Base-by-base conservation (phyloP, 2,797 vertebrate genomes). In the Lagocephalus sceleratus region DNA sequence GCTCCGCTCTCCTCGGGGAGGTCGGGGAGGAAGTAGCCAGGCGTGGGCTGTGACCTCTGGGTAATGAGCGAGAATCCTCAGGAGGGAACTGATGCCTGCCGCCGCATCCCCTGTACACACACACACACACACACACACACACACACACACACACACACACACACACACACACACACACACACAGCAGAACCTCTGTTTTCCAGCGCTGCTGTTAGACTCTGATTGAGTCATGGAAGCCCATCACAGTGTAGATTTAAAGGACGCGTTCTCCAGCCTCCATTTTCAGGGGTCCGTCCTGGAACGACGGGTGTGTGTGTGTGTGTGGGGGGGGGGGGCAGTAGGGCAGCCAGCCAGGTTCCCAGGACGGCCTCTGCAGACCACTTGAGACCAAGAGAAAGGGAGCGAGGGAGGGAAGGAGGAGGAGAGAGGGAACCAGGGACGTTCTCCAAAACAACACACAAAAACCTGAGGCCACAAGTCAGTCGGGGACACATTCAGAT, bases 291-390 rank as follows among this genome's bases (percentile, higher is more conserved):
- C 58, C 11, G 47, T 76, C 67, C 45, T 71, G 40, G 39, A 49
- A 63, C 5, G 52, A 40, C 15, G 17, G 42, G 16, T 0, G 47
- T 45, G 20, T 32, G 35, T 43, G 5, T 6, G 32, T 6, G 32
- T 6, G 2, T 1, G 32, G 39, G 39, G 15, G 8, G 40, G 40
- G n/a, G 19, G 44, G 23, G 67, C 72, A 63, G 63, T 6, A 42
- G 74, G 82, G 85, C 85, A 76, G 54, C 53, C 76, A 74, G 85
- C 87, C 85, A 88, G 86, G 76, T 91, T 92, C 90, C 89, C 90
- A 91, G 86, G 88, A 85, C 78, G 79, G 79, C 76, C 75, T 83
- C 75, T 73, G 78, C 68, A 81, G 79, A 74, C 83, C 84, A 88
- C 89, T 91, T 87, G 84, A 90, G 85, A 85, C 48, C 41, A 73